Evolutionary conservation across 2,113 vertebrate genomes (phyloP).

Genomic region (Oceanodroma tethys): DNA sequence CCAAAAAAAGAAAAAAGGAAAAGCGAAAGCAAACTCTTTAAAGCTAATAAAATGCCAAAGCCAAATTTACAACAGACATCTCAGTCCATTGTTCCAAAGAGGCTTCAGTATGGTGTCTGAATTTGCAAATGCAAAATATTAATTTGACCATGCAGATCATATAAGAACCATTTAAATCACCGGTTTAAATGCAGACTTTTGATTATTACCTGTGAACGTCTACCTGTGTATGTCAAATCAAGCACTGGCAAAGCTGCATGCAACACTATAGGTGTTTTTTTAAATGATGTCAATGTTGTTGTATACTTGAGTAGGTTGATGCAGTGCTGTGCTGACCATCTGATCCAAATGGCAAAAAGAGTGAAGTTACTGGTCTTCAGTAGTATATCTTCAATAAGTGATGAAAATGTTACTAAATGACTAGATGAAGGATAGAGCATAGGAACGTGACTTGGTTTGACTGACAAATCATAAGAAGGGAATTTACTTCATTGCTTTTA

Average conservation of each 20-base stretch:
- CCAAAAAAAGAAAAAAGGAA: not conserved
- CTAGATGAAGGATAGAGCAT: not conserved
- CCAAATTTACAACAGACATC: not conserved
- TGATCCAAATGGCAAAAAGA: not conserved
- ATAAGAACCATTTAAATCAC: not conserved
- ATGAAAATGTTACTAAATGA: not conserved
- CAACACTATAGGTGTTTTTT: not conserved
- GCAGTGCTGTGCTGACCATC: not conserved
- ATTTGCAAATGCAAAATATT: not conserved
- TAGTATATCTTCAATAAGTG: not conserved
- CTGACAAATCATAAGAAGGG: not conserved
- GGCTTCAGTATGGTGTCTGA: not conserved
- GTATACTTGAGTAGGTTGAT: not conserved
- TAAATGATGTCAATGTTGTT: not conserved
- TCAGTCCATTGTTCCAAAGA: not conserved
- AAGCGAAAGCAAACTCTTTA: not conserved
- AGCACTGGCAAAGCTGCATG: not conserved
- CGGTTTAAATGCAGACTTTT: not conserved
- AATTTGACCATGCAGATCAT: not conserved
- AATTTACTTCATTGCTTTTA: not conserved
- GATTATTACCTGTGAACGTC: not conserved
- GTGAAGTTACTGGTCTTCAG: not conserved
- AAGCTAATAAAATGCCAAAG: not conserved
- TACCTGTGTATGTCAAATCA: not conserved
- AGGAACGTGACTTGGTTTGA: not conserved